A percentile compares a stretch with the other conserved stretches of the same genome.
Evolutionary conservation across 2,888 invertebrate species (phyloP).

Genomic region (Heliconius erato): DNA sequence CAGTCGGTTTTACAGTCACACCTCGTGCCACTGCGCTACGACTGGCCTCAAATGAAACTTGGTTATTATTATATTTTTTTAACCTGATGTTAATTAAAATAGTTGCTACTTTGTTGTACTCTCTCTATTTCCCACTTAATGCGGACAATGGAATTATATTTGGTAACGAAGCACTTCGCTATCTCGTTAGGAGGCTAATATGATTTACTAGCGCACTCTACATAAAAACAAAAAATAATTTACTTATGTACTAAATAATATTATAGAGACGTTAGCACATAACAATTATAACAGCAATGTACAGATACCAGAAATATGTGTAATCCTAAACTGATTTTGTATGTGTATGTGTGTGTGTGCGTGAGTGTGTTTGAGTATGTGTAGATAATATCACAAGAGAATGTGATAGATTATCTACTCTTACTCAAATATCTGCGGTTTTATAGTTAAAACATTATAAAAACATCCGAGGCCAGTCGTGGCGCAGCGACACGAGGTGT

Average conservation of each 20-base stretch:
- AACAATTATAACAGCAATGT: too few relatives aligned
- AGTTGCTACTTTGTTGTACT: background rate
- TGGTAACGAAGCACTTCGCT: constrained; percentile 26
- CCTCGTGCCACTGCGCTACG: too few relatives aligned
- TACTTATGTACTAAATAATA: background rate
- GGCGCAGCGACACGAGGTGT: too few relatives aligned
- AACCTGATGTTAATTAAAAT: background rate
- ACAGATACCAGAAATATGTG: too few relatives aligned
- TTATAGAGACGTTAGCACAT: background rate
- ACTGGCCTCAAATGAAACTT: background rate
- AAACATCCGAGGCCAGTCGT: too few relatives aligned
- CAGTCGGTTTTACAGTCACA: too few relatives aligned
- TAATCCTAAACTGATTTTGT: background rate
- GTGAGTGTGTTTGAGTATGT: background rate
- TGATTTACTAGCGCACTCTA: constrained; percentile 13
- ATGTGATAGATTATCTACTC: too few relatives aligned
- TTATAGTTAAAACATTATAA: too few relatives aligned
- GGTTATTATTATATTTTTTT: background rate
- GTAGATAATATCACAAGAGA: too few relatives aligned
- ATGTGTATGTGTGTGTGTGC: too few relatives aligned
- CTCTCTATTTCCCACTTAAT: background rate
- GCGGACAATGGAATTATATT: constrained; percentile 27
- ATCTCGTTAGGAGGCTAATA: constrained; percentile 24
- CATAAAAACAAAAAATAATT: constrained; percentile 8
- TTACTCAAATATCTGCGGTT: too few relatives aligned